Conservation (phyloP, 2,113 vertebrate genomes). For the Centropus unirufus region DNA sequence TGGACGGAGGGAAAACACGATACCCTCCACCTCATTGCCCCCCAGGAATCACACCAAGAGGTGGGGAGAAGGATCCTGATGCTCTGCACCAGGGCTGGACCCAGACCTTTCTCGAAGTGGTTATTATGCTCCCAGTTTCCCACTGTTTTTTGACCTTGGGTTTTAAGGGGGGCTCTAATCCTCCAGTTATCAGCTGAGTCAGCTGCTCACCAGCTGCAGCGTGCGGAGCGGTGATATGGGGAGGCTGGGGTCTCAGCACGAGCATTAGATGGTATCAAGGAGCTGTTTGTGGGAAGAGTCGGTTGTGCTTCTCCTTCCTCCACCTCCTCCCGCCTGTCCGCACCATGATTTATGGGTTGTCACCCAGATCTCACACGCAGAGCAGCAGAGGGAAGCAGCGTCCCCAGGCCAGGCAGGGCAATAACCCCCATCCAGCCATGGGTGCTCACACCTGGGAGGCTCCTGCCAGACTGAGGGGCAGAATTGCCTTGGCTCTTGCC, state of each 20-base stretch:
- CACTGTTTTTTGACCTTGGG: not conserved
- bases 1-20: accelerated
- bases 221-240: not conserved
- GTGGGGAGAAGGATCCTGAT: not conserved
- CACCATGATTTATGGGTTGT: not conserved
- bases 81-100: accelerated
- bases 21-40: accelerated
- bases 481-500: not conserved
- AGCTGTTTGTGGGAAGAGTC: not conserved
- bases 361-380: not conserved
- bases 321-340: not conserved
- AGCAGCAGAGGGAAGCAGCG: not conserved
- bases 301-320: not conserved
- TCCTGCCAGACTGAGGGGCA: not conserved
- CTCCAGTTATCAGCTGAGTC: not conserved
- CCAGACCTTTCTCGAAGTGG: not conserved
- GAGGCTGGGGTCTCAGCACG: not conserved
- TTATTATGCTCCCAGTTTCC: not conserved
- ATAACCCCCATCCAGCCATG: not conserved
- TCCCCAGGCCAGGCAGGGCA: not conserved
- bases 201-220: not conserved
- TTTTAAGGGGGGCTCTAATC: not conserved
- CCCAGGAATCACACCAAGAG: not conserved
- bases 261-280: not conserved
- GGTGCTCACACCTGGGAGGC: not conserved